Base-by-base conservation (phyloP, 2,888 invertebrate species). In the Aquatica leii region DNA sequence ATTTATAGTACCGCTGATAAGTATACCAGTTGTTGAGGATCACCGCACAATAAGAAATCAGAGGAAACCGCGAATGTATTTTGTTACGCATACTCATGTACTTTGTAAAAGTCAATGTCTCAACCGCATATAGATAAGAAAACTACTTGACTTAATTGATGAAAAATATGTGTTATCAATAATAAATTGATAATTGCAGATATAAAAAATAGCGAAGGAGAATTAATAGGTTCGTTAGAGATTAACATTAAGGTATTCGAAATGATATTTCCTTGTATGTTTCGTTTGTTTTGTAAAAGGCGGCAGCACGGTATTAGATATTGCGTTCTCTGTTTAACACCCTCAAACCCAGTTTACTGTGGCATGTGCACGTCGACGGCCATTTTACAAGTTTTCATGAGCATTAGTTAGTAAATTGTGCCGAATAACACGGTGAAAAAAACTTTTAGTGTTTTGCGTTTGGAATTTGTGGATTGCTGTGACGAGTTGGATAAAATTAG, bases 321-420 rank as follows among this genome's bases (percentile, higher is more conserved):
- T 71, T 74, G 74, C 73, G 73, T 69, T 78, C 77, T 78, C 77
- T 75, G 74, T 78, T 76, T 75, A 74, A 71, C 76, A 73, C 83
- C 83, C 83, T 82, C 81, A 84, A 84, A 84, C 83, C 84, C 77
- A 80, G 82, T 82, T 82, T 81, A 84, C 82, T 80, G 83, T 86
- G 86, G 87, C 86, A 87, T 87, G 87, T 86, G 86, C 86, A 86
- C 84, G 82, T 84, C 82, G 86, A 86, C 87, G 85, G 87, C 87
- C 87, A 87, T 87, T 87, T 87, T 87, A 85, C 85, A 85, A 82
- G 86, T 86, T 84, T 86, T 84, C 82, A 85, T 83, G 85, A 84
- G 86, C 86, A 86, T 85, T 86, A 84, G 85, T 85, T 84, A 85
- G 83, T 43, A 83, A 85, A 83, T 85, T 85, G 81, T 81, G 82